Evolutionary conservation across 2,113 vertebrate species (phyloP), one percentile per base, ranked within the genome.

Genomic region (Mustela nigripes): DNA sequence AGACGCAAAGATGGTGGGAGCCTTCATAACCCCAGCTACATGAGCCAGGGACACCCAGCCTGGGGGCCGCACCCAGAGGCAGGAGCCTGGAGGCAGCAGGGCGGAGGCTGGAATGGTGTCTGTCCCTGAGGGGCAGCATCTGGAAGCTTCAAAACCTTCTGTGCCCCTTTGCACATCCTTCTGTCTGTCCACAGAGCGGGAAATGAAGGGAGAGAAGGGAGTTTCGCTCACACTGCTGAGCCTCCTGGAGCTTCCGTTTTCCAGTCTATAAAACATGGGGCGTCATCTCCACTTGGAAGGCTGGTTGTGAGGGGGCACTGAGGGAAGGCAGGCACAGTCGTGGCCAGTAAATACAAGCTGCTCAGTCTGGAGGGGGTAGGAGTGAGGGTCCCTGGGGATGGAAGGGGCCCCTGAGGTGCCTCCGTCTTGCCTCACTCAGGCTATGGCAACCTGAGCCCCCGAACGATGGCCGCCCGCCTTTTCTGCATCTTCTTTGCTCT

Each of bases 401-500:
- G 33, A 85, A 14, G 50, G n/a, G 4, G 12, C 39, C n/a, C 87
- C 76, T 81, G 36, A 80, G 33, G 31, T 11, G 9, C 6, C 7
- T 97, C 10, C 15, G 0, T 97, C 39, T 73, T 9, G 26, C 24
- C 58, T 31, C 98, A 99, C 62, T 28, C 98, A 99, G 99, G 99
- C 96, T 99, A 99, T 7, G 99, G 99, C 16, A 99, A 99, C 98
- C 99, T 99, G 62, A 99, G 99, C 92, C 99, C 99, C 89, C 98
- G 73, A 58, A 99, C 99, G 0, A 98, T 60, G 0, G 94, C 50
- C 2, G 99, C 99, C 31, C 99, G 99, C 96, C 99, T 99, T 97
- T 99, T 99, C 98, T 99, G 99, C 81, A 99, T 99, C 81, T 97
- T 99, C 96, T 99, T 99, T 76, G 99, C 99, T 0, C 97, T 99